These are phyloP conservation scores for Pitangus sulphuratus DNA, from an alignment of 2,797 vertebrate species.

Conservation along the genomic window DNA sequence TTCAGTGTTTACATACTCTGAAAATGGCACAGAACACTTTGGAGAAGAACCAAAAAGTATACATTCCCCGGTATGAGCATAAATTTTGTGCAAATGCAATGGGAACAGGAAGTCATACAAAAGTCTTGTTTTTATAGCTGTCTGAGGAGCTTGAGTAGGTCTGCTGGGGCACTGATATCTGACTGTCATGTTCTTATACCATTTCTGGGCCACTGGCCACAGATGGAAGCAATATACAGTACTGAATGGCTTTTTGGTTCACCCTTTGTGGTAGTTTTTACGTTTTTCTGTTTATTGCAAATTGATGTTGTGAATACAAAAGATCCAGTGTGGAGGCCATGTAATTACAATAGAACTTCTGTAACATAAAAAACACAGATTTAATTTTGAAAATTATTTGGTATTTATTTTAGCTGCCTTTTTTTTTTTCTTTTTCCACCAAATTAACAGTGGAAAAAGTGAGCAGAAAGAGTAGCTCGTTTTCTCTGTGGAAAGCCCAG, in stretches of 20 bases:
- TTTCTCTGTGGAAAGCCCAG: not conserved
- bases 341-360: not conserved
- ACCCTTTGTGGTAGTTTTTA: not conserved
- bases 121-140: not conserved
- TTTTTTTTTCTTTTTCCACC: not conserved
- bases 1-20: slow-evolving; percentile 90
- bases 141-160: not conserved
- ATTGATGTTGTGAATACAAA: not conserved
- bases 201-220: not conserved
- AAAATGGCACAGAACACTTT: slow-evolving; percentile 88
- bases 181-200: not conserved
- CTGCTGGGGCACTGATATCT: not conserved
- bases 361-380: not conserved
- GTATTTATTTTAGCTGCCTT: not conserved
- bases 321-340: not conserved
- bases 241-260: not conserved
- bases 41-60: slow-evolving; percentile 81
- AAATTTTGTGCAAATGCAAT: not conserved
- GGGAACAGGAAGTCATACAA: not conserved
- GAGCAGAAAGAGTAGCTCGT: not conserved
- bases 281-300: not conserved
- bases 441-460: not conserved
- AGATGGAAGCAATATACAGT: not conserved
- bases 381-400: not conserved
- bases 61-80: slow-evolving; percentile 77